A percentile compares a stretch with the other conserved stretches of the same genome.
Conservation (phyloP, 2,888 invertebrate species). For the Cryptocephalus primarius region DNA sequence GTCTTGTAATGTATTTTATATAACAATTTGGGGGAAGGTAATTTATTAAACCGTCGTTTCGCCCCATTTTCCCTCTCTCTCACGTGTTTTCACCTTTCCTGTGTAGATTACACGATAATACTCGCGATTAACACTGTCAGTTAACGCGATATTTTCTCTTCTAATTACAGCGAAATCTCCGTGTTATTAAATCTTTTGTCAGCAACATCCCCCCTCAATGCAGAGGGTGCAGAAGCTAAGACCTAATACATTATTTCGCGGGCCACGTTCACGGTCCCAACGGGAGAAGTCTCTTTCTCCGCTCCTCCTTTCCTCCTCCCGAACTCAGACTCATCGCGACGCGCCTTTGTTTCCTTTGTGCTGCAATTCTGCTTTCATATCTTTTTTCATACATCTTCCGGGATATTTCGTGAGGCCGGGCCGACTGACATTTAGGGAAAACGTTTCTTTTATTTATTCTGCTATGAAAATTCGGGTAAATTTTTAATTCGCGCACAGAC, state of each 20-base stretch:
- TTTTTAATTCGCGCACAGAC: constrained; percentile 23
- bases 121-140: no score
- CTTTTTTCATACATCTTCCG: constrained; percentile 32
- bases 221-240: constrained; percentile 1
- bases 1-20: no score
- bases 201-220: constrained; percentile 6
- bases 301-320: background rate
- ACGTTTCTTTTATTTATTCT: constrained; percentile 30
- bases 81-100: no score
- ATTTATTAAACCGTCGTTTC: no score
- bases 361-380: constrained; percentile 36
- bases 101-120: no score
- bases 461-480: constrained; percentile 28
- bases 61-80: no score
- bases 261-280: constrained; percentile 15
- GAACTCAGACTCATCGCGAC: constrained; percentile 4
- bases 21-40: no score
- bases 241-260: constrained; percentile 12
- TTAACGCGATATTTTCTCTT: background rate
- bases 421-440: constrained; percentile 29
- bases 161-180: constrained; percentile 8
- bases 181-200: constrained; percentile 8
- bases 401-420: constrained; percentile 13
- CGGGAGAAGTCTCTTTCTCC: constrained; percentile 14
- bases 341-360: constrained; percentile 33